Conservation (phyloP, 2,797 vertebrate genomes). For the Girardinus metallicus region DNA sequence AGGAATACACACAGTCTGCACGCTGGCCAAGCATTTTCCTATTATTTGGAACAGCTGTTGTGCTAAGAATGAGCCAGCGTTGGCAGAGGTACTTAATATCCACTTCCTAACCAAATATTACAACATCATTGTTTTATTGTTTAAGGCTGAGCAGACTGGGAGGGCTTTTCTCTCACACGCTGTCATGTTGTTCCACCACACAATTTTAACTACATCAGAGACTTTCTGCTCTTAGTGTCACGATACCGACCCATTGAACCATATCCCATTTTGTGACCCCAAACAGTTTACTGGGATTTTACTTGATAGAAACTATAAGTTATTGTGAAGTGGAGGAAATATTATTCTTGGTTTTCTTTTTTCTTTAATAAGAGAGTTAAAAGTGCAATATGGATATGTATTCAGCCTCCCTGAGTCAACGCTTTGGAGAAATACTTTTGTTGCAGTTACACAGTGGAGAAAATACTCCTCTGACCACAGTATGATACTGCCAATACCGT, state of each 20-base stretch:
- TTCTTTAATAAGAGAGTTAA: neutral
- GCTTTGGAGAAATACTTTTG: neutral
- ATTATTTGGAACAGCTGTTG: conserved; percentile 74
- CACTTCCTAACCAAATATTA: conserved; percentile 74
- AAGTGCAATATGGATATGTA: neutral
- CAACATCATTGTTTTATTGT: conserved; percentile 79
- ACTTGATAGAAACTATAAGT: neutral
- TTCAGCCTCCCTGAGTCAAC: neutral
- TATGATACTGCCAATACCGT: neutral
- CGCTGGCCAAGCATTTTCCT: conserved; percentile 29
- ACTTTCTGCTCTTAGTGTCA: neutral
- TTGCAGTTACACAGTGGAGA: neutral
- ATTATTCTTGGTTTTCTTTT: neutral
- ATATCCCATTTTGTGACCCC: neutral
- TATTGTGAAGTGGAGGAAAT: neutral
- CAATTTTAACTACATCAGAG: conserved; percentile 23
- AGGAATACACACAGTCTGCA: conserved; percentile 22
- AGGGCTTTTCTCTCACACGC: conserved; percentile 46
- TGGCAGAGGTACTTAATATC: conserved; percentile 75
- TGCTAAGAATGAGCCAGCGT: conserved; percentile 64
- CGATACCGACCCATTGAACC: neutral
- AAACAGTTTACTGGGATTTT: neutral
- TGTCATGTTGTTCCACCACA: conserved; percentile 40
- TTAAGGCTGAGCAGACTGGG: conserved; percentile 65
- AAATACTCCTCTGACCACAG: neutral